These are phyloP conservation scores for Drosophila cognata DNA, from an alignment of 2,888 invertebrate species.

Conservation along the genomic window DNA sequence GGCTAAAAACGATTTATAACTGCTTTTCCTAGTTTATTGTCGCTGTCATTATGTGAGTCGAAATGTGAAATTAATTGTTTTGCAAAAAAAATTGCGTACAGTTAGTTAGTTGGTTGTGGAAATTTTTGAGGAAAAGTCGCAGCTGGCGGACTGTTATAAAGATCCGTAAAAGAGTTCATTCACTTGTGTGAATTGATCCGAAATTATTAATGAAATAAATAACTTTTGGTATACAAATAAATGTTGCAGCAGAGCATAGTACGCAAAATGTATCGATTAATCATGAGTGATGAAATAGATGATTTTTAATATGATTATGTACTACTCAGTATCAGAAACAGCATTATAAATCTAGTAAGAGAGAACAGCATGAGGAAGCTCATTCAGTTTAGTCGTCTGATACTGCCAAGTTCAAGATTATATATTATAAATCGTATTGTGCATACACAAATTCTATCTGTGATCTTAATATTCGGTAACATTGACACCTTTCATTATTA, in stretches of 20 bases:
- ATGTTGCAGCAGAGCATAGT: background rate
- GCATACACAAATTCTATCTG: background rate
- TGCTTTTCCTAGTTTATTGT: slow-evolving; percentile 20
- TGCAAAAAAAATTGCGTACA: slow-evolving; percentile 17
- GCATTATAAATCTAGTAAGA: background rate
- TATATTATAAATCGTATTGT: background rate
- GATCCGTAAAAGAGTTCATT: background rate
- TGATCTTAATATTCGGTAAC: background rate
- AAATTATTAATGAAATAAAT: background rate
- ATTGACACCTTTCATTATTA: background rate
- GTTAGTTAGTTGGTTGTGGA: slow-evolving; percentile 11
- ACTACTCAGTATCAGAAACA: background rate
- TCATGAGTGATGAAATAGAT: background rate
- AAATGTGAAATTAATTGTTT: slow-evolving; percentile 45
- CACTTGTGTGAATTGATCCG: background rate
- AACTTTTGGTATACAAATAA: background rate
- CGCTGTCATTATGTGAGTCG: slow-evolving; percentile 36
- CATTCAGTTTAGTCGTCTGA: background rate
- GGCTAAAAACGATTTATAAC: slow-evolving; percentile 46
- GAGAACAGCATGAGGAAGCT: no score
- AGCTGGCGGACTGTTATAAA: background rate
- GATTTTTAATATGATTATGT: background rate
- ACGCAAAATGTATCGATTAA: background rate
- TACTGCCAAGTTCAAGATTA: background rate
- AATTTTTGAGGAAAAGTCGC: no score